Base-by-base conservation (phyloP, 2,888 invertebrate genomes). In the Melangyna quadrimaculata region DNA sequence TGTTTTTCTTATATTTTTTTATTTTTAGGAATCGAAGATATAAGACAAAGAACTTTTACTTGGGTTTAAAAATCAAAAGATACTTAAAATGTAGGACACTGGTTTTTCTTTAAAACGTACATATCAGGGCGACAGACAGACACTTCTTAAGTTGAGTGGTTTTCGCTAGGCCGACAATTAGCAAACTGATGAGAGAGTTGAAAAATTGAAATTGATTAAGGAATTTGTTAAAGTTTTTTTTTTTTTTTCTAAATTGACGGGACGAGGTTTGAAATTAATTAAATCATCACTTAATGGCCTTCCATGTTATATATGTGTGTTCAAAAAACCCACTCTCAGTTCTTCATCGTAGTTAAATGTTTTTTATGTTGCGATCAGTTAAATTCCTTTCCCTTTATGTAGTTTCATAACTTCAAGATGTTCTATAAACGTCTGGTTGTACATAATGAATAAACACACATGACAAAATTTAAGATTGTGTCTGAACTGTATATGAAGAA, bases 151-250 rank as follows among this genome's bases (percentile, higher is more conserved):
- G 35, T 45, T 75, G 45, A 51, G 73, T 71, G 14, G 48, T 72
- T 65, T 35, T 29, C 73, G 59, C 74, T 83, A 70, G 83, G 70
- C 63, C 57, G 74, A 73, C 86, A 81, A 81, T 86, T 81, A 81
- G 81, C 70, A 63, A 77, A 86, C 86, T 86, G 65, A 45, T 51
- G 67, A 65, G 67, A 65, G 45, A 63, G 55, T 53, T 67, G 75
- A 77, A 77, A 63, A 74, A 79, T 80, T 81, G 77, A 80, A 79
- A 78, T 83, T 73, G 83, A 83, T 83, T 86, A 86, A 86, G 73
- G 81, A 86, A 86, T 81, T 80, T 63, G 37, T 61, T 63, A 43
- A 63, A 43, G 27, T n/a, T 43, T 72, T 14, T 29, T n/a, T 10
- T 10, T 40, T 69, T 71, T 63, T 24, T 48, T 71, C 51, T 71